These are phyloP conservation scores for Miltochrista miniata DNA, from an alignment of 2,888 invertebrate genomes.

Conservation along the genomic window DNA sequence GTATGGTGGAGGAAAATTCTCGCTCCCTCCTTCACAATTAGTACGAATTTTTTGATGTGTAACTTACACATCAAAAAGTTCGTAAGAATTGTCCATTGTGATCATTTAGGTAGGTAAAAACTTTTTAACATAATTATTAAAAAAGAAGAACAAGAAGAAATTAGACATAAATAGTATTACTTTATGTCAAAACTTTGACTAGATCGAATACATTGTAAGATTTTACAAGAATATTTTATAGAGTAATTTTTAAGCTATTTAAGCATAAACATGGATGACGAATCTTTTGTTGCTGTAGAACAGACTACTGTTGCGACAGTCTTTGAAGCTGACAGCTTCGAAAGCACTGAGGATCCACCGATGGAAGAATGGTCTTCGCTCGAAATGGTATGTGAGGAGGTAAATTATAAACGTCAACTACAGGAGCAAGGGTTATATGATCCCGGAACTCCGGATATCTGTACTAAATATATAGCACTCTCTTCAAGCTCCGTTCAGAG, in stretches of 20 bases:
- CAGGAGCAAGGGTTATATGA: conserved; percentile 44
- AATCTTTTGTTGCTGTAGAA: conserved; percentile 7
- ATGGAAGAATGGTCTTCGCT: conserved; percentile 68
- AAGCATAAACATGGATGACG: conserved; percentile 24
- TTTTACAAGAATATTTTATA: background rate
- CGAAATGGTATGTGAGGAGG: conserved; percentile 29
- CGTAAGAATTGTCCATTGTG: too few relatives aligned
- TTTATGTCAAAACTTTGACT: too few relatives aligned
- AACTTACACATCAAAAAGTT: too few relatives aligned
- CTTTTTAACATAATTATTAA: too few relatives aligned
- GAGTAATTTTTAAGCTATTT: background rate
- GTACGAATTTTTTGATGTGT: too few relatives aligned
- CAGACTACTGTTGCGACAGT: conserved; percentile 13
- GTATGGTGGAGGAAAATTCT: too few relatives aligned
- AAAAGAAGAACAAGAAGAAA: too few relatives aligned
- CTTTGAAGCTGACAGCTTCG: conserved; percentile 33
- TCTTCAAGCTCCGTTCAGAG: conserved; percentile 53
- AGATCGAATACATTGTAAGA: too few relatives aligned
- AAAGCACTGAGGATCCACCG: conserved; percentile 59
- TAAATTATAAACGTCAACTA: conserved; percentile 37
- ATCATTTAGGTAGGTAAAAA: too few relatives aligned
- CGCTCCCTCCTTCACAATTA: too few relatives aligned
- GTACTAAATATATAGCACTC: conserved; percentile 48
- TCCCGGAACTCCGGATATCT: conserved; percentile 56
- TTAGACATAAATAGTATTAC: too few relatives aligned